Percentiles rank a stretch among this genome's conserved stretches.
Conservation (phyloP, 37 sponge, comb jelly and placozoan species). For the Crambe crambe region DNA sequence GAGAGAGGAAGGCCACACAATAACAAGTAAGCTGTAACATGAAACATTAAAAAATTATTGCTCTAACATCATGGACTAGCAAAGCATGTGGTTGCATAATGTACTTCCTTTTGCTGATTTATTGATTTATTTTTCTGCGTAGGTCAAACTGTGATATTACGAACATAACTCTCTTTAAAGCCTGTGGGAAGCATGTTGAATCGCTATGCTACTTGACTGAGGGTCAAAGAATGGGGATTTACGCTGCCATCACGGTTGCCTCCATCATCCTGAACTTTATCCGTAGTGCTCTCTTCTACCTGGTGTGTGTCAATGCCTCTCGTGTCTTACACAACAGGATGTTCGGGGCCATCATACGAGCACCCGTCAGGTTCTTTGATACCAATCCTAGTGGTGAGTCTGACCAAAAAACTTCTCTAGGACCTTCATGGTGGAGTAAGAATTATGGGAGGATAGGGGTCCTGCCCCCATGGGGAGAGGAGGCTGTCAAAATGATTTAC, state of each 20-base stretch:
- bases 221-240: conserved; percentile 42
- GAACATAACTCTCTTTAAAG: neutral
- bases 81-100: too few species aligned
- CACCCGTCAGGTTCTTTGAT: conserved; percentile 79
- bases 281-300: conserved; percentile 29
- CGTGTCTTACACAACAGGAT: conserved; percentile 65
- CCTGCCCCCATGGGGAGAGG: neutral
- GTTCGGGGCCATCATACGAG: conserved; percentile 62
- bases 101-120: too few species aligned
- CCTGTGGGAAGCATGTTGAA: neutral
- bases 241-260: conserved; percentile 19
- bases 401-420: neutral
- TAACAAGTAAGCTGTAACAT: too few species aligned
- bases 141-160: neutral
- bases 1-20: too few species aligned
- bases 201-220: neutral
- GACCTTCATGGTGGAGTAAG: too few species aligned
- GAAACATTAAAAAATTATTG: too few species aligned
- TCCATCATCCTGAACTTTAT: conserved; percentile 31
- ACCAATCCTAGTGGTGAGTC: conserved; percentile 77
- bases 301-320: conserved; percentile 55
- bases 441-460: too few species aligned
- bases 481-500: neutral
- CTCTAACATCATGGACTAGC: too few species aligned
- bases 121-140: too few species aligned